Evolutionary conservation across 1,140 invertebrate genomes (phyloP), one percentile per base, ranked within the genome.

Genomic region (Aphelenchoides avenae): DNA sequence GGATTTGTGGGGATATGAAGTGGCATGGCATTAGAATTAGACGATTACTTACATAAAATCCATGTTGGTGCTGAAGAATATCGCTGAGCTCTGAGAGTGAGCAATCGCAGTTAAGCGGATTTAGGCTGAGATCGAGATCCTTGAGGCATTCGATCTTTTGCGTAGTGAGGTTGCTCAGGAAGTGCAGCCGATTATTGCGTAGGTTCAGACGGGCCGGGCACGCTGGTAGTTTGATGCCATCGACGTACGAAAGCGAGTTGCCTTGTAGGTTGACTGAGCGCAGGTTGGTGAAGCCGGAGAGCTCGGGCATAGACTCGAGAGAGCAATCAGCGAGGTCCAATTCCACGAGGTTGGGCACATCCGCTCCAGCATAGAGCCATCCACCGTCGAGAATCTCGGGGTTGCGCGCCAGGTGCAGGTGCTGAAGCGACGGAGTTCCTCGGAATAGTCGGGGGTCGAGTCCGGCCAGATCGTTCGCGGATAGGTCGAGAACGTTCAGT

Each of bases 281-380:
- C 29, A 57, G 15, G 29, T 62, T n/a, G 4, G 20, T 7, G 22
- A 64, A 37, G 5, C 18, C 39, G 9, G 27, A 7, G 3, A 64
- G 57, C 30, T 57, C 56, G 2, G 61, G 66, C 42, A 69, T 30
- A 27, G 58, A 18, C 7, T 26, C 15, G 3, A 64, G 65, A 1
- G 15, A 26, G 18, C 37, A 41, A 50, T 70, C 18, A 15, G 26
- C 29, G 4, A 64, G 13, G 52, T 62, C 56, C 7, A 62, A 29
- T 29, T 59, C 50, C 5, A 31, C 13, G 7, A 62, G 48, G 34
- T 31, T 20, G 24, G 30, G 9, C 24, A 30, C 7, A 41, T 3
- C 7, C 27, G 39, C 7, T 41, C 18, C 3, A 41, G 39, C 7
- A 22, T 26, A n/a, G n/a, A 11, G 44, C 50, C 51, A 56, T 52